These are phyloP conservation scores for Halocynthia roretzi DNA, from an alignment of 23 tunicate species.

Conservation along the genomic window DNA sequence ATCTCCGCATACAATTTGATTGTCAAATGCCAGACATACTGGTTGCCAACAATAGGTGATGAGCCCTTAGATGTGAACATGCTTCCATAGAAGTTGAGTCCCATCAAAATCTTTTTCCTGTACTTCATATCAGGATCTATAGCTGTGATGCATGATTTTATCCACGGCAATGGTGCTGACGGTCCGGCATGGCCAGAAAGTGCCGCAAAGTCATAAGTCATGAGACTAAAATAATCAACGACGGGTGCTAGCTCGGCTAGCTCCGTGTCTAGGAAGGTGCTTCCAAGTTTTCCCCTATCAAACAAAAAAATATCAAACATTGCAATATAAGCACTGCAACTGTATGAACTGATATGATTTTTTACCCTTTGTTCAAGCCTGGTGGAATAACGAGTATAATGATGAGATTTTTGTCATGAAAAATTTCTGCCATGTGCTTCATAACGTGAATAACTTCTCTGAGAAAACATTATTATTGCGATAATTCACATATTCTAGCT, in stretches of 20 bases:
- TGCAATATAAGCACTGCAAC: background rate
- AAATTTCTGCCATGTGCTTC: slow-evolving; percentile 68
- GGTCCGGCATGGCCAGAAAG: slow-evolving; percentile 64
- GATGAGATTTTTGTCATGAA: slow-evolving; percentile 56
- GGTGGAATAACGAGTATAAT: slow-evolving; percentile 89
- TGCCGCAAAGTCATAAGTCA: slow-evolving; percentile 84
- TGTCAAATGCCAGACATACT: slow-evolving; percentile 33
- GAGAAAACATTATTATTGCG: background rate
- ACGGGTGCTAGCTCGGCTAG: slow-evolving; percentile 53
- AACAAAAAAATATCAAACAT: background rate
- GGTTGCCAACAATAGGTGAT: slow-evolving; percentile 41
- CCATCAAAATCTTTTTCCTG: slow-evolving; percentile 73
- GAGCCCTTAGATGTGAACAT: slow-evolving; percentile 39
- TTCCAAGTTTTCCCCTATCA: slow-evolving; percentile 18
- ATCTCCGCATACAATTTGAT: background rate
- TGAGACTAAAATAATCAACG: slow-evolving; percentile 88
- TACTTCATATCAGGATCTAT: slow-evolving; percentile 51
- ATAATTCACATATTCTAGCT: no score
- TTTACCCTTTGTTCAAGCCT: slow-evolving; percentile 29
- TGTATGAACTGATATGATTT: background rate
- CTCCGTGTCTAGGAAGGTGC: slow-evolving; percentile 37
- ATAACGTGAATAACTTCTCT: slow-evolving; percentile 85
- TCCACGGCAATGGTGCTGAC: slow-evolving; percentile 87
- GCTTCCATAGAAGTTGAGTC: slow-evolving; percentile 92
- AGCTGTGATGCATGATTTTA: slow-evolving; percentile 51